phyloP scores from a whole-genome alignment of 37 sponge, comb jelly and placozoan genomes.

The Axinella damicornis region DNA sequence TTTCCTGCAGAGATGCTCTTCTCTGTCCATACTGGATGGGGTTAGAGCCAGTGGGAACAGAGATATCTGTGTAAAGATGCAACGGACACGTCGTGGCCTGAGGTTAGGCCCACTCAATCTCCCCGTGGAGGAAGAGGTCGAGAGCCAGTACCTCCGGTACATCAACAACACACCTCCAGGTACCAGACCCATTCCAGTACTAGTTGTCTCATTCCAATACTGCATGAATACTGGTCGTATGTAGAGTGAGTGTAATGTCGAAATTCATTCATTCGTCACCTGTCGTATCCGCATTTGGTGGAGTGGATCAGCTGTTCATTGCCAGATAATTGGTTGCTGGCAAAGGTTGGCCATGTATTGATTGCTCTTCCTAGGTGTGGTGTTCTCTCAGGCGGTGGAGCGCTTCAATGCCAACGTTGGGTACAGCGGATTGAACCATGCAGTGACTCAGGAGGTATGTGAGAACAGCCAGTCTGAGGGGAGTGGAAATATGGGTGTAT shows the following conservation, averaged over 20 bases:
- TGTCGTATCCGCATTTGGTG: too few relatives aligned
- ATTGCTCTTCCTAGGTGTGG: constrained; percentile 27
- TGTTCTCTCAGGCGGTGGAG: constrained; percentile 79
- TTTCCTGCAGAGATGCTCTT: constrained; percentile 82
- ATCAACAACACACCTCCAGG: constrained; percentile 64
- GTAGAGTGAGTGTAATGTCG: too few relatives aligned
- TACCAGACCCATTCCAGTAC: too few relatives aligned
- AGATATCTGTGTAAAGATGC: constrained; percentile 98
- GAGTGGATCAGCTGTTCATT: too few relatives aligned
- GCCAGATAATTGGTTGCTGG: too few relatives aligned
- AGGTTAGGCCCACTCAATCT: constrained; percentile 87
- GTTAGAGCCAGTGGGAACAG: constrained; percentile 96
- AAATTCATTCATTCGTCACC: too few relatives aligned
- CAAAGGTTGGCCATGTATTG: neutral
- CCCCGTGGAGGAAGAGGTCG: constrained; percentile 97
- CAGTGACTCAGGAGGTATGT: constrained; percentile 89
- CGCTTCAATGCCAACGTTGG: constrained; percentile 94
- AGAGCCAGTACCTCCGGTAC: constrained; percentile 90
- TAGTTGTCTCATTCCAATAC: too few relatives aligned
- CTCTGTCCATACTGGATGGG: constrained; percentile 98
- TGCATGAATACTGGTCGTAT: too few relatives aligned
- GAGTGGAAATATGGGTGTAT: too few relatives aligned
- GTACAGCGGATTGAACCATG: constrained; percentile 97
- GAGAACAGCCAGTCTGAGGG: neutral
- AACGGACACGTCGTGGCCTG: constrained; percentile 80